A percentile compares a stretch with the other conserved stretches of the same genome.
Conservation (phyloP, 2,113 vertebrate species). For the Isurus oxyrinchus region DNA sequence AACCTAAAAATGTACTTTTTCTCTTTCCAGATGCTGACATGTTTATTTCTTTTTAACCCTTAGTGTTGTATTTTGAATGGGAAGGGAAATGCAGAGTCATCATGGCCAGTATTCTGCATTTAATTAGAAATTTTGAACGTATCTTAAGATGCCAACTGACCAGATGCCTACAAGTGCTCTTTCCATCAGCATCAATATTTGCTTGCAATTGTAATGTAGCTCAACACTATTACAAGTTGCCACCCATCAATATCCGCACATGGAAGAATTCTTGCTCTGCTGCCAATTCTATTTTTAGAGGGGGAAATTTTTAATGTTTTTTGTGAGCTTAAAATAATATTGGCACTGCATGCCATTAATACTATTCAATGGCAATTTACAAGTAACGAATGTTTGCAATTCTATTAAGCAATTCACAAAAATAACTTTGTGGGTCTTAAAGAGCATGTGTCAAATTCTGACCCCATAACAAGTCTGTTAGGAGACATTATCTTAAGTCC, state of each 20-base stretch:
- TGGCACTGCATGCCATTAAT: background rate
- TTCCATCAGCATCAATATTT: background rate
- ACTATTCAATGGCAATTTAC: background rate
- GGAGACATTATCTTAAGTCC: background rate
- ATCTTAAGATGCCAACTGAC: background rate
- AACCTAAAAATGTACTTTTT: background rate
- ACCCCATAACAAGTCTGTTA: background rate
- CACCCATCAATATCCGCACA: background rate
- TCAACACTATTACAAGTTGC: background rate
- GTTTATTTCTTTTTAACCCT: background rate
- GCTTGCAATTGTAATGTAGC: background rate
- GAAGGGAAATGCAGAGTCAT: background rate
- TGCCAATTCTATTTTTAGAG: background rate
- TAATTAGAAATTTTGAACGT: background rate
- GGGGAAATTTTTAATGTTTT: background rate
- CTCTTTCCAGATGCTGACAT: background rate
- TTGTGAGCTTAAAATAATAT: background rate
- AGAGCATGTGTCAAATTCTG: background rate
- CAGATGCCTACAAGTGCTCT: background rate
- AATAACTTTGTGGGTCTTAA: background rate
- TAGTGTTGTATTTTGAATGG: background rate
- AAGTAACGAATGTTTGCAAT: background rate
- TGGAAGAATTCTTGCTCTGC: background rate
- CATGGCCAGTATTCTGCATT: background rate
- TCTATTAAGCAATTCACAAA: background rate